A percentile compares a stretch with the other conserved stretches of the same genome.
phyloP scores from a whole-genome alignment of 2,113 vertebrate genomes.

The Lichenostomus cassidix region DNA sequence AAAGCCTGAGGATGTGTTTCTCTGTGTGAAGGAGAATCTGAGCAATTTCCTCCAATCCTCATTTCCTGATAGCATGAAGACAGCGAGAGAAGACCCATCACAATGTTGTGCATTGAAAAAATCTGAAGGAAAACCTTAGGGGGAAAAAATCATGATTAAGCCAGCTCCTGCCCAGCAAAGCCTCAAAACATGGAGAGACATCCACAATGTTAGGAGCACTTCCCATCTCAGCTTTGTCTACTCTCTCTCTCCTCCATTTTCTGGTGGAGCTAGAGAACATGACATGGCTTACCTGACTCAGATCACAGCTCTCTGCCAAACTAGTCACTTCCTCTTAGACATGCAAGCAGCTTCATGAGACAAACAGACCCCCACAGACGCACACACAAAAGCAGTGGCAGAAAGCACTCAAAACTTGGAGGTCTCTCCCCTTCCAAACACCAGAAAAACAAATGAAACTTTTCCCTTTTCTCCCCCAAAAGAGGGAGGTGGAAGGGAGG shows the following conservation, averaged over 20 bases:
- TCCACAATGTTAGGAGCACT: conserved; percentile 78
- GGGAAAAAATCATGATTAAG: conserved; percentile 65
- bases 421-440: conserved; percentile 73
- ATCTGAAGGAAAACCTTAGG: conserved; percentile 61
- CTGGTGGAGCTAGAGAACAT: conserved; percentile 91
- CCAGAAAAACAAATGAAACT: conserved; percentile 76
- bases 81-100: conserved; percentile 73
- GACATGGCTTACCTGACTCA: conserved; percentile 89
- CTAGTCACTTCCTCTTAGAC: conserved; percentile 81
- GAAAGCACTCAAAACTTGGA: conserved; percentile 73
- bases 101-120: conserved; percentile 67
- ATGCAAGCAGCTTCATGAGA: conserved; percentile 78
- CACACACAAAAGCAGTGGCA: conserved; percentile 64
- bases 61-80: conserved; percentile 75
- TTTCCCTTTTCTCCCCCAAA: conserved; percentile 57
- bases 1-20: conserved; percentile 71
- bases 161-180: conserved; percentile 75
- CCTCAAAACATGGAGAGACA: conserved; percentile 76
- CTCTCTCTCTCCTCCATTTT: conserved; percentile 95
- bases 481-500: background rate
- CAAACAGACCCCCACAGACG: conserved; percentile 72
- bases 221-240: conserved; percentile 84
- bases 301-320: conserved; percentile 85
- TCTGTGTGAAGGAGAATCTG: conserved; percentile 72
- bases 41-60: conserved; percentile 74